These are phyloP conservation scores for Cistogaster globosa DNA, from an alignment of 2,888 invertebrate species.

Conservation along the genomic window DNA sequence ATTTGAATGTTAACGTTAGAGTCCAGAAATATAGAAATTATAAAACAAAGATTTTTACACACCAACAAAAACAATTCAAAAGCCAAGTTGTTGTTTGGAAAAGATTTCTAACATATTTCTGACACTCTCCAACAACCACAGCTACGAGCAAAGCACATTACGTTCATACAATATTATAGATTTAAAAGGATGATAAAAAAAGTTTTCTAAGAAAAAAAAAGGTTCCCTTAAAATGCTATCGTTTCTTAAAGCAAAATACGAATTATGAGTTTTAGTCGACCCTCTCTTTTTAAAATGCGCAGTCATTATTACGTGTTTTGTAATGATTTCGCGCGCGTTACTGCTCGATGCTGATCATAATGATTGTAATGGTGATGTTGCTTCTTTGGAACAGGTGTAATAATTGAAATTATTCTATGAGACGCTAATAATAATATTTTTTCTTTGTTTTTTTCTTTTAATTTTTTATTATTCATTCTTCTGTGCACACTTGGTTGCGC, in stretches of 20 bases:
- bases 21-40: conserved; percentile 58
- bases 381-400: conserved; percentile 79
- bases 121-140: conserved; percentile 44
- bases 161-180: conserved; percentile 36
- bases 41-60: conserved; percentile 37
- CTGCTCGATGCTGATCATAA: conserved; percentile 42
- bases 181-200: conserved; percentile 47
- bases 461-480: conserved; percentile 9
- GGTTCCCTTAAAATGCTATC: conserved; percentile 17
- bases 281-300: conserved; percentile 31
- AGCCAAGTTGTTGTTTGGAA: conserved; percentile 28
- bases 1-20: conserved; percentile 9
- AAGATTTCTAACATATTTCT: conserved; percentile 51
- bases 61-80: conserved; percentile 14
- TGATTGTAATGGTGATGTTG: conserved; percentile 29
- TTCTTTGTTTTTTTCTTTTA: not conserved
- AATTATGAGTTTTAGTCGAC: conserved; percentile 5
- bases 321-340: conserved; percentile 45
- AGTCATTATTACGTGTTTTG: conserved; percentile 35
- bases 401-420: conserved; percentile 81
- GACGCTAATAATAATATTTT: conserved; percentile 72
- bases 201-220: conserved; percentile 50
- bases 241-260: not conserved
- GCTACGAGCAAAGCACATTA: not conserved
- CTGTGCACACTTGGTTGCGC: conserved; percentile 67